Evolutionary conservation across 2,113 vertebrate genomes (phyloP).

Genomic region (Calyptommatus sinebrachiatus): DNA sequence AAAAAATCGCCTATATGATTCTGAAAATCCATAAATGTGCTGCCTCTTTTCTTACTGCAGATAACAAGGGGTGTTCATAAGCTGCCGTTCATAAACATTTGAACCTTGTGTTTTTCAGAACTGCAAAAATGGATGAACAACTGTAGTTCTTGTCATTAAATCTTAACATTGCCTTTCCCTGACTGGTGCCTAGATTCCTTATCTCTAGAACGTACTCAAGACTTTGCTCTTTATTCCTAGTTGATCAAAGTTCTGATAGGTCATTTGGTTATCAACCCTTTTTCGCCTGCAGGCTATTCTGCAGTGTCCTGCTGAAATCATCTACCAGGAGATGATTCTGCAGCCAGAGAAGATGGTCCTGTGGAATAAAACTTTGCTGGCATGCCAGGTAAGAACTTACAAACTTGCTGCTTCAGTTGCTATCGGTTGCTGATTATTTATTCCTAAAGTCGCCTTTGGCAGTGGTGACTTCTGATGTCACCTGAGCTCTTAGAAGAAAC

Average conservation of each 20-base stretch:
- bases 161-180: not conserved
- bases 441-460: not conserved
- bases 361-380: conserved; percentile 91
- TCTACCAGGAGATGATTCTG: conserved; percentile 95
- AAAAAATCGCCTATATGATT: too few relatives aligned
- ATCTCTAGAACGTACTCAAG: not conserved
- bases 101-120: too few relatives aligned
- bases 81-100: too few relatives aligned
- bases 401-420: not conserved
- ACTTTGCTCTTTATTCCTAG: not conserved
- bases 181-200: not conserved
- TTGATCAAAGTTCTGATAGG: not conserved
- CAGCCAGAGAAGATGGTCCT: conserved; percentile 94
- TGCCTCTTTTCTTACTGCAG: too few relatives aligned
- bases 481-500: not conserved
- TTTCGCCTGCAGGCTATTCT: conserved; percentile 79
- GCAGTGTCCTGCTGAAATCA: conserved; percentile 88
- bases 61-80: too few relatives aligned
- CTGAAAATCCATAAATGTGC: too few relatives aligned
- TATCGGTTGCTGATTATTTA: not conserved
- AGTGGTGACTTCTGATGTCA: not conserved
- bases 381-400: conserved; percentile 84
- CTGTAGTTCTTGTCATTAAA: not conserved
- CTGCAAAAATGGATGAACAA: too few relatives aligned
- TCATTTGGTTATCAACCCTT: not conserved